phyloP scores from a whole-genome alignment of 2,113 vertebrate species.

The Coptodon rendalli region DNA sequence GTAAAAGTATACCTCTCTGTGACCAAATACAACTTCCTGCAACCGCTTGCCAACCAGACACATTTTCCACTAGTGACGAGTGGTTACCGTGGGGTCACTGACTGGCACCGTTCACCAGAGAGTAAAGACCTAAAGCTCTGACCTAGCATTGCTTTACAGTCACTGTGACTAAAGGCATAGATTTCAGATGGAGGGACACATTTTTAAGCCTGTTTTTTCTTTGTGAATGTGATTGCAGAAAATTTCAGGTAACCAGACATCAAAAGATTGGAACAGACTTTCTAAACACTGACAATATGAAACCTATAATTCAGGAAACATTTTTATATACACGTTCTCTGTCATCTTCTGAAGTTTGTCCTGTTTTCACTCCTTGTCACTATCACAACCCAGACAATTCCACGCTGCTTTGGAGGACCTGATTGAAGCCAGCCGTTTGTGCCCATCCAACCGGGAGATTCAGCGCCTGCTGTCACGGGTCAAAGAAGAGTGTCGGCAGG shows the following conservation, averaged over 20 bases:
- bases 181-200: neutral
- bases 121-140: neutral
- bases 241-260: neutral
- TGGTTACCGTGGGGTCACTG: neutral
- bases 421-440: constrained; percentile 85
- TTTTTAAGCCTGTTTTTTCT: neutral
- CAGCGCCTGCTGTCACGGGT: constrained; percentile 85
- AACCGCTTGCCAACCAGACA: neutral
- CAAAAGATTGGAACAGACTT: neutral
- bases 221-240: neutral
- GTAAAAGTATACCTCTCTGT: neutral
- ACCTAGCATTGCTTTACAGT: neutral
- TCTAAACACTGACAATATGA: neutral
- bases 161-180: neutral
- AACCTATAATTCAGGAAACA: neutral
- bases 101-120: neutral
- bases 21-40: neutral
- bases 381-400: constrained; percentile 76
- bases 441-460: constrained; percentile 90
- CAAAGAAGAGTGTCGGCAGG: constrained; percentile 88
- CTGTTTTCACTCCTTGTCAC: neutral
- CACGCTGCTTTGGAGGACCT: constrained; percentile 86
- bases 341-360: neutral
- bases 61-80: neutral
- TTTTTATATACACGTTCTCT: neutral